Conservation (phyloP, 2,888 invertebrate genomes). For the Zeuzera pyrina region DNA sequence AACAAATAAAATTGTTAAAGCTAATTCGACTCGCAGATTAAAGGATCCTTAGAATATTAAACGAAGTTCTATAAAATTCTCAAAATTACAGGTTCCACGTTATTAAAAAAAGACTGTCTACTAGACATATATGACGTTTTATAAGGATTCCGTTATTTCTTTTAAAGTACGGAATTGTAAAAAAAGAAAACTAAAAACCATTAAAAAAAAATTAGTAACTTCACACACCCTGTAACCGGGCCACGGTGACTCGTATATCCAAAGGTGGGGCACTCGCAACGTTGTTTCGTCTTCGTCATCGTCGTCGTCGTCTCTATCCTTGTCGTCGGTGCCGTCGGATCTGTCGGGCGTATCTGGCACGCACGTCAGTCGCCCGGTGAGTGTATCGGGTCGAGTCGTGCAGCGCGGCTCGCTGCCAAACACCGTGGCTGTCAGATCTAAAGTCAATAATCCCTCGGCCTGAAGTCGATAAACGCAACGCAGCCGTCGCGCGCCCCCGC, state of each 20-base stretch:
- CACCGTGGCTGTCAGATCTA: slow-evolving; percentile 76
- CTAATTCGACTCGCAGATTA: too few relatives aligned
- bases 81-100: too few relatives aligned
- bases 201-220: not conserved
- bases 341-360: slow-evolving; percentile 27
- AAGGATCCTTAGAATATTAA: too few relatives aligned
- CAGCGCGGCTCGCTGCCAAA: slow-evolving; percentile 77
- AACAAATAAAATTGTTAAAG: too few relatives aligned
- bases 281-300: slow-evolving; percentile 48
- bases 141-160: not conserved
- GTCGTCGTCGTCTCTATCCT: slow-evolving; percentile 14
- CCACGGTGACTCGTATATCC: slow-evolving; percentile 81
- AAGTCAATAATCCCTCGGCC: slow-evolving; percentile 73
- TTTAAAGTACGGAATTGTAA: too few relatives aligned
- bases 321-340: slow-evolving; percentile 12
- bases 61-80: too few relatives aligned
- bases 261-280: slow-evolving; percentile 65
- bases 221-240: slow-evolving; percentile 71
- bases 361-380: slow-evolving; percentile 76
- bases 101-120: too few relatives aligned
- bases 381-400: slow-evolving; percentile 79
- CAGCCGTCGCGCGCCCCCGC: slow-evolving; percentile 84
- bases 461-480: slow-evolving; percentile 86
- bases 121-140: too few relatives aligned
- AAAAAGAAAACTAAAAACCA: not conserved